Evolutionary conservation across 1,140 invertebrate genomes (phyloP).

Genomic region (Pseudachorutes palmiensis): DNA sequence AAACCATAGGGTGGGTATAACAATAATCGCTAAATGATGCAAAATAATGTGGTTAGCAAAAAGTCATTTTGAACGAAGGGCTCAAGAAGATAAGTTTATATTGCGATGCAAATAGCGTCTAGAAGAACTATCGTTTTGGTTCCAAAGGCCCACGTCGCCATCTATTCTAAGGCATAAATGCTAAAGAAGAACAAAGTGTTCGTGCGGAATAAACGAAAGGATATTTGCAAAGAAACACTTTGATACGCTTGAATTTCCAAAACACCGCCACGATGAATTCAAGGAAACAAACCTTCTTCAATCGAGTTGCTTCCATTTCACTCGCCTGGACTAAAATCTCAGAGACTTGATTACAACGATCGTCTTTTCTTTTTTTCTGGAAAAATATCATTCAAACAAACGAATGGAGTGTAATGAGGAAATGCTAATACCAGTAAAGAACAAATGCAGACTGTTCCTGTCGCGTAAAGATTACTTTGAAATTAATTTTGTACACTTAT

Average conservation of each 20-base stretch:
- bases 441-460: neutral
- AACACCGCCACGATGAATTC: neutral
- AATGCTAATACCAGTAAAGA: slow-evolving; percentile 1
- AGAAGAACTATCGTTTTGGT: too few relatives aligned
- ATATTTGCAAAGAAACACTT: neutral
- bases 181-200: neutral
- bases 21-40: too few relatives aligned
- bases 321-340: slow-evolving; percentile 36
- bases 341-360: slow-evolving; percentile 25
- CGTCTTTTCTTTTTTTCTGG: slow-evolving; percentile 31
- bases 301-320: slow-evolving; percentile 32
- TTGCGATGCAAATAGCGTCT: too few relatives aligned
- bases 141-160: too few relatives aligned
- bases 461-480: too few relatives aligned
- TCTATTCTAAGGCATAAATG: too few relatives aligned
- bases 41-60: too few relatives aligned
- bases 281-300: slow-evolving; percentile 26
- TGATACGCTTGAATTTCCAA: neutral
- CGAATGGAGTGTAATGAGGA: too few relatives aligned
- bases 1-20: too few relatives aligned
- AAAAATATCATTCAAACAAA: slow-evolving; percentile 8
- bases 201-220: slow-evolving; percentile 8
- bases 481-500: too few relatives aligned
- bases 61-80: too few relatives aligned
- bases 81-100: too few relatives aligned